Base-by-base conservation (phyloP, 1,140 invertebrate species). In the Drosophila pseudoobscura region DNA sequence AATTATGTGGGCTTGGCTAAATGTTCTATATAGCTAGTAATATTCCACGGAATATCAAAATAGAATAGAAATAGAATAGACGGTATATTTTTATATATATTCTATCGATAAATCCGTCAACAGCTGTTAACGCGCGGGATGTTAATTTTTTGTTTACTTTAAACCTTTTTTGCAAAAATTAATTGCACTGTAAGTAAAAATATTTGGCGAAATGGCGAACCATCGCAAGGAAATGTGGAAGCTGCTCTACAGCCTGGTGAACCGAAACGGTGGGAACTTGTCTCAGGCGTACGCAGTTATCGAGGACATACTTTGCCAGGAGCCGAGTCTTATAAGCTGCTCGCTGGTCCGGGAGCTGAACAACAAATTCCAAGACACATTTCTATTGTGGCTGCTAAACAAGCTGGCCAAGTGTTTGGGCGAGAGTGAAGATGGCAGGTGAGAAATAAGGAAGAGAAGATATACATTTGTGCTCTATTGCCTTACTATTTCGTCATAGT, bases 171-270 rank as follows among this genome's bases (percentile, higher is more conserved):
- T 17, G 17, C 17, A 17, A 17, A 17, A 17, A 17, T 15, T 15
- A 15, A 15, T 15, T 15, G 17, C 17, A 17, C 17, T 17, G 17
- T 17, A 17, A 17, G 0, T 17, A 17, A 17, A 17, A 17, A 39
- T 20, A 5, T 39, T 39, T 39, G 1, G 35, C 35, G 35, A 68
- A 53, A 91, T 91, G 89, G 70, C 89, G 26, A 70, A 47, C 17
- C 74, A 73, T n/a, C 78, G 89, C 0, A 87, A 78, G 35, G 89
- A 17, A 17, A 90, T 90, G 78, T 91, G 89, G 89, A 89, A 84
- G 47, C 47, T 91, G 50, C 58, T 91, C 3, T 91, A 90, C 46
- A 87, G 62, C 31, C 53, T 90, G 24, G 89, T 90, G 0, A 80
- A 80, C 43, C 75, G 85, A 3, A 84, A 87, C 59, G 71, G 71